These are phyloP conservation scores for Callorhinus ursinus DNA, from an alignment of 2,113 vertebrate species.

Conservation along the genomic window DNA sequence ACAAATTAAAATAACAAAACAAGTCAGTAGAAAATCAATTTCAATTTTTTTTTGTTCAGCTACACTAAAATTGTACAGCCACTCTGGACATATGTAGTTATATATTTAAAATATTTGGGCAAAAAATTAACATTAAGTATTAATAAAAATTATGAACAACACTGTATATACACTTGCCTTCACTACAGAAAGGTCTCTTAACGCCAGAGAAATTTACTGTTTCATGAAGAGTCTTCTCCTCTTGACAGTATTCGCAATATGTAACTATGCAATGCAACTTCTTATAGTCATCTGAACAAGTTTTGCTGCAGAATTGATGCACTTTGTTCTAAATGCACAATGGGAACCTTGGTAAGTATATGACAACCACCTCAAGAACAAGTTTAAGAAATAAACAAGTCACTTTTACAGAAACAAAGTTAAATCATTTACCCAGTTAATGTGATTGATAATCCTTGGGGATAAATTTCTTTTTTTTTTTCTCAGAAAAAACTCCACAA, in stretches of 20 bases:
- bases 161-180: slow-evolving; percentile 89
- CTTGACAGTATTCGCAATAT: slow-evolving; percentile 98
- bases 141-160: slow-evolving; percentile 56
- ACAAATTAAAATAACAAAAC: slow-evolving; percentile 7
- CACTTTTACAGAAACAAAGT: slow-evolving; percentile 55
- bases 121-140: slow-evolving; percentile 60
- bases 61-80: slow-evolving; percentile 10
- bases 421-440: slow-evolving; percentile 60
- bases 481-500: not conserved
- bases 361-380: slow-evolving; percentile 60
- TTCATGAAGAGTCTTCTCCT: slow-evolving; percentile 98
- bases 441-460: not conserved
- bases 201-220: slow-evolving; percentile 98
- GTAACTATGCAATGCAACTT: slow-evolving; percentile 99
- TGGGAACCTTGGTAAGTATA: slow-evolving; percentile 73
- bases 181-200: slow-evolving; percentile 98
- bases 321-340: slow-evolving; percentile 93
- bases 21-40: slow-evolving; percentile 40
- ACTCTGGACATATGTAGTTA: slow-evolving; percentile 11
- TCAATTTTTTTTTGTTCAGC: not conserved
- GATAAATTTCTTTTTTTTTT: not conserved
- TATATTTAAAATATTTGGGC: slow-evolving; percentile 45
- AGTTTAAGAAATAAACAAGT: slow-evolving; percentile 64
- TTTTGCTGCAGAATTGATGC: slow-evolving; percentile 97
- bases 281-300: slow-evolving; percentile 98